Evolutionary conservation across 2,113 vertebrate genomes (phyloP), one percentile per base, ranked within the genome.

Genomic region (Cheilinus undulatus): DNA sequence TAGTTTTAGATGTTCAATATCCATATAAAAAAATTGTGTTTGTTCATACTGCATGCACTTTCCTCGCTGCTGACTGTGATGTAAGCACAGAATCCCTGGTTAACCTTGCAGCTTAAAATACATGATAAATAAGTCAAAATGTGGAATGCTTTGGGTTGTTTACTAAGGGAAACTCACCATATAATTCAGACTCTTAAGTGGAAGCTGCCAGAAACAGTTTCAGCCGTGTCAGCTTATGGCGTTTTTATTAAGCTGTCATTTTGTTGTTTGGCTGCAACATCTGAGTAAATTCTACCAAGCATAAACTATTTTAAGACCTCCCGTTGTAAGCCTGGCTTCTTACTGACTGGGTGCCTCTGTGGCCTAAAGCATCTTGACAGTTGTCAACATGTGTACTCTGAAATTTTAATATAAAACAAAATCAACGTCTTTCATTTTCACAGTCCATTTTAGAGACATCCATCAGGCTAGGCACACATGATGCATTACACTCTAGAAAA

Each of bases 191-290:
- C 38, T 51, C 59, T 63, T 62, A 45, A 77, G 46, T 20, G 17
- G 48, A 62, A 30, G 61, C 69, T 78, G 74, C 78, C 74, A 76
- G 49, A 73, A 70, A 75, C 46, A 2, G 58, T 65, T 80, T 68
- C 49, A 62, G 72, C 38, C 11, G 1, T 73, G 61, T 71, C 64
- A 77, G 56, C 52, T 83, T 83, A 67, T 80, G 60, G 54, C 15
- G n/a, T 45, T 82, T 76, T 76, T 38, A 83, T 79, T 73, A 69
- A 80, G 54, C 63, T 54, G 73, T 76, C 60, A 66, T 70, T 76
- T 73, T 65, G 26, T 66, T 73, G 43, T 85, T 69, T 74, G 60
- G 56, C 67, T 75, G 54, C 46, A 64, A 65, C 73, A 67, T 73
- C 59, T 58, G 59, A 76, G 68, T 57, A 50, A 53, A 76, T 77